Evolutionary conservation across 2,888 invertebrate genomes (phyloP), one percentile per base, ranked within the genome.

Genomic region (Entomobrya proxima): DNA sequence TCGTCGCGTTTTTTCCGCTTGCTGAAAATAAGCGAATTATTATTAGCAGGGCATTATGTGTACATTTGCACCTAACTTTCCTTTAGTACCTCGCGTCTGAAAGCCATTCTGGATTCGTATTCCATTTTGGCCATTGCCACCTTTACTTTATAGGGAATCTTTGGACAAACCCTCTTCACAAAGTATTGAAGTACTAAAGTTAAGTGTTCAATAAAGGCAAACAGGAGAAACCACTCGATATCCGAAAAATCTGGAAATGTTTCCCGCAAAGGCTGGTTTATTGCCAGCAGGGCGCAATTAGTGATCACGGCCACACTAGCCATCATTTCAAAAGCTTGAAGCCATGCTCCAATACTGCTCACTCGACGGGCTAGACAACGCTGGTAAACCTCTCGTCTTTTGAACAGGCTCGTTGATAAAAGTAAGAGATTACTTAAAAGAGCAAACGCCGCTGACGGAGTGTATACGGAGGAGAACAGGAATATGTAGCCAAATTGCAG

Each of bases 401-500:
- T 87, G 27, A 52, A 87, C 18, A 85, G 21, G 52, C 47, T 77
- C 4, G 81, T 47, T 1, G 5, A 32, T 15, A 87, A 37, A 4
- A 85, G 13, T 9, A 44, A n/a, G 9, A 84, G 24, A 50, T 87
- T 87, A 21, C 4, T 21, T 7, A 35, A n/a, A 37, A 80, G 15
- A 7, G 84, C 84, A 0, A 75, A 47, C 4, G 13, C n/a, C 0
- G 69, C 75, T 15, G 80, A 64, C 2, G n/a, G 27, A 13, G 87
- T 84, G 37, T 35, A 58, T n/a, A 85, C 67, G 4, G 87, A 52
- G 0, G 84, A 80, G 50, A 85, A 87, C 4, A 87, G 27, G 21
- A 85, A 84, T 6, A 80, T 50, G 52, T 80, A 85, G 9, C 87
- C 87, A 27, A 87, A 87, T 24, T 87, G 87, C 0, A 77, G 52